These are phyloP conservation scores for Delphinus delphis DNA, from an alignment of 2,113 vertebrate genomes.

Conservation along the genomic window DNA sequence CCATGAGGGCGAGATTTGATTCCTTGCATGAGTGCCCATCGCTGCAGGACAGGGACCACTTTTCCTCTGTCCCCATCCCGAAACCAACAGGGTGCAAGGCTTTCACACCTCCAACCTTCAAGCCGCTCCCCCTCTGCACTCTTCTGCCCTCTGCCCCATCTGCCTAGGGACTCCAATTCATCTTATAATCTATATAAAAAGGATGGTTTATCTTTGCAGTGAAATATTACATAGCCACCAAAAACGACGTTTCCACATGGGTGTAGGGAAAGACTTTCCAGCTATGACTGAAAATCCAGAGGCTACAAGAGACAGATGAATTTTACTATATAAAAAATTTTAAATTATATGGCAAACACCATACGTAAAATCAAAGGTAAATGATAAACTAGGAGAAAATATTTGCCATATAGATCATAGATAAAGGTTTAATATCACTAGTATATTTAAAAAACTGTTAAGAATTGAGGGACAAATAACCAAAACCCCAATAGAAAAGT, in stretches of 20 bases:
- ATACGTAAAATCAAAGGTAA: constrained; percentile 9
- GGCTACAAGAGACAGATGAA: not conserved
- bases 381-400: not conserved
- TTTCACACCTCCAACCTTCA: not conserved
- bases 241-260: not conserved
- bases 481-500: not conserved
- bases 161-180: not conserved
- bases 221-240: not conserved
- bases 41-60: not conserved
- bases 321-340: not conserved
- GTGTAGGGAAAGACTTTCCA: not conserved
- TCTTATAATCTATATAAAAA: not conserved
- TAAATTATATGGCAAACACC: not conserved
- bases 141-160: not conserved
- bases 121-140: not conserved
- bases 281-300: not conserved
- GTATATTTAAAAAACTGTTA: not conserved
- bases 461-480: not conserved
- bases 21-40: not conserved
- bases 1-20: not conserved
- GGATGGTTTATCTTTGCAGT: not conserved
- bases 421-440: not conserved
- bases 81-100: not conserved
- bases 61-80: not conserved
- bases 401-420: not conserved